Evolutionary conservation across 2,797 vertebrate genomes (phyloP).

Genomic region (Pangasius djambal): DNA sequence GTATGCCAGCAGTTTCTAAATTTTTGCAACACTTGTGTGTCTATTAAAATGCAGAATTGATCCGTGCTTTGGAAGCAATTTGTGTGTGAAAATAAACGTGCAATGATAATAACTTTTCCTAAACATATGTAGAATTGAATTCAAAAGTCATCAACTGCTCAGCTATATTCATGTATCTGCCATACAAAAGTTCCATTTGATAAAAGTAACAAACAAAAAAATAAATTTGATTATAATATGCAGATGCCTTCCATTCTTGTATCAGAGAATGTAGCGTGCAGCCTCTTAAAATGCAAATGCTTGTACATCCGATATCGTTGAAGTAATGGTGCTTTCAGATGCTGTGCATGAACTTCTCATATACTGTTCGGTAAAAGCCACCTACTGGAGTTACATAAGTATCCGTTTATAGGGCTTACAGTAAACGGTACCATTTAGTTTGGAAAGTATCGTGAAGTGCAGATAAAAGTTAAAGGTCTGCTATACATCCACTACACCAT

Average conservation of each 20-base stretch:
- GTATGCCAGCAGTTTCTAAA: not conserved
- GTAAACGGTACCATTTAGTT: slow-evolving; percentile 17
- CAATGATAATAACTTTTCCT: not conserved
- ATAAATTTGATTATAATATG: not conserved
- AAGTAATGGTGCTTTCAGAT: not conserved
- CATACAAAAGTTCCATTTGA: not conserved
- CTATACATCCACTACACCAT: slow-evolving; percentile 38
- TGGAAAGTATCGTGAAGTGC: slow-evolving; percentile 4
- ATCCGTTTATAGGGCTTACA: not conserved
- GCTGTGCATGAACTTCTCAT: not conserved
- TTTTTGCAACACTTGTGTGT: not conserved
- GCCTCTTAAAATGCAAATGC: slow-evolving; percentile 4
- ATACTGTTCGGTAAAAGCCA: slow-evolving; percentile 15
- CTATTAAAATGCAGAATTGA: not conserved
- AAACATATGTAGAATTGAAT: not conserved
- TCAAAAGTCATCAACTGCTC: not conserved
- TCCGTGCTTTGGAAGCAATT: not conserved
- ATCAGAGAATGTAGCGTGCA: not conserved
- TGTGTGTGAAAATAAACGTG: not conserved
- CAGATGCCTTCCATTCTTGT: not conserved
- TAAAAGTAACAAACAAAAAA: not conserved
- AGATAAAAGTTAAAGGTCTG: slow-evolving; percentile 13
- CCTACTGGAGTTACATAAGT: not conserved
- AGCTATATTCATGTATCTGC: not conserved
- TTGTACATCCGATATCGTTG: not conserved